phyloP scores from a whole-genome alignment of 2,113 vertebrate species.

The Cranoglanis bouderius region DNA sequence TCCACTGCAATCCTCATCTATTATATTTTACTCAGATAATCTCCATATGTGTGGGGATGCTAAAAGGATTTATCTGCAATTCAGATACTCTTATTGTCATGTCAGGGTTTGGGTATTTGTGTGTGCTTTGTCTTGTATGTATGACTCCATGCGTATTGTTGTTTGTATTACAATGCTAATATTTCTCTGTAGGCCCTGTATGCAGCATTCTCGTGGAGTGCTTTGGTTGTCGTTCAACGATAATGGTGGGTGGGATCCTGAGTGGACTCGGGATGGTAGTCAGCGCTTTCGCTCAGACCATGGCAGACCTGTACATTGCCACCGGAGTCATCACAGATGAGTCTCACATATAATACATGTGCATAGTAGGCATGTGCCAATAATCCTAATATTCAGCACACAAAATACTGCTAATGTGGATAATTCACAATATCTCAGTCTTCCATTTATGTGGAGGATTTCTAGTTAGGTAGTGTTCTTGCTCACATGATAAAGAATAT shows the following conservation, averaged over 20 bases:
- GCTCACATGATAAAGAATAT: neutral
- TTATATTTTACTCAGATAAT: conserved; percentile 16
- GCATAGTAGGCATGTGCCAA: neutral
- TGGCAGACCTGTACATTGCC: conserved; percentile 77
- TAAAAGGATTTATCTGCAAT: conserved; percentile 33
- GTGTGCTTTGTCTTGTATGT: conserved; percentile 7
- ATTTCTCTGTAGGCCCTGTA: conserved; percentile 74
- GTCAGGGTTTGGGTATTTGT: conserved; percentile 3
- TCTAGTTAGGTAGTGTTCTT: neutral
- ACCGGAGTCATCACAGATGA: conserved; percentile 80
- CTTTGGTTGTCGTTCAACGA: conserved; percentile 75
- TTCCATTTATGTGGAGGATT: neutral
- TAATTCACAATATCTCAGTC: neutral
- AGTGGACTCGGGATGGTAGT: conserved; percentile 80
- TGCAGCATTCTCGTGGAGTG: conserved; percentile 80
- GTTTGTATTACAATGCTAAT: conserved; percentile 35
- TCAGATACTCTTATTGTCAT: conserved; percentile 39
- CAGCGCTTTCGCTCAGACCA: conserved; percentile 76
- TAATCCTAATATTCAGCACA: neutral
- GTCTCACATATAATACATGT: conserved; percentile 17
- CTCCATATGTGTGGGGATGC: conserved; percentile 31
- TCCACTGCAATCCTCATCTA: neutral
- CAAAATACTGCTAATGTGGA: neutral
- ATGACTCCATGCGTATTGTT: conserved; percentile 28
- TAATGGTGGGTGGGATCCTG: conserved; percentile 81